These are phyloP conservation scores for Onychomys torridus DNA, from an alignment of 2,797 vertebrate genomes.

Conservation along the genomic window DNA sequence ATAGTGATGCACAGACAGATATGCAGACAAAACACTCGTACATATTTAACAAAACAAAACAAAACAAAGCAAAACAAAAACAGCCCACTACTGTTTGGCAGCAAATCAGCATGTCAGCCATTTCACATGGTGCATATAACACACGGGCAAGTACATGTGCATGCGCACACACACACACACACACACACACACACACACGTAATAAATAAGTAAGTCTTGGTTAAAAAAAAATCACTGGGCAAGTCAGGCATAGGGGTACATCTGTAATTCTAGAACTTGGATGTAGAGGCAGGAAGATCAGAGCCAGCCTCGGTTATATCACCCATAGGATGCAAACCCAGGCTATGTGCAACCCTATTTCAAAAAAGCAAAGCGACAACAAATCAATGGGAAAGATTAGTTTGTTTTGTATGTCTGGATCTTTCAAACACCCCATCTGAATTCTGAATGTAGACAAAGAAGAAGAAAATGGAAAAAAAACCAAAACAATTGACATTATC, in stretches of 20 bases:
- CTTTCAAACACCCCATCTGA: constrained; percentile 82
- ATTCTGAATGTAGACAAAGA: constrained; percentile 87
- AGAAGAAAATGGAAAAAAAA: constrained; percentile 61
- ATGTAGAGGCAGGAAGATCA: background rate
- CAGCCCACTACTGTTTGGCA: background rate
- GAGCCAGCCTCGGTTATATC: background rate
- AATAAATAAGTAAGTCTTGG: constrained; percentile 87
- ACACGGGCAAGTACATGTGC: background rate
- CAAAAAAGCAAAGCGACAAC: background rate
- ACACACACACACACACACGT: background rate
- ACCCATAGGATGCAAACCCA: background rate
- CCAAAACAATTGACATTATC: background rate
- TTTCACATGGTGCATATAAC: background rate
- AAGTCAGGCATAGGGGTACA: constrained; percentile 9
- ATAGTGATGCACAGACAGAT: background rate
- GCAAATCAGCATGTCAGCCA: background rate
- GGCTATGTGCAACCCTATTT: background rate
- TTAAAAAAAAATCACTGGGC: constrained; percentile 81
- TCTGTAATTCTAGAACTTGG: background rate
- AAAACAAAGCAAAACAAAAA: background rate
- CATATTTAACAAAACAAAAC: background rate
- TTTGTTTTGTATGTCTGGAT: constrained; percentile 81
- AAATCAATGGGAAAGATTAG: constrained; percentile 62
- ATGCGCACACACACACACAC: background rate
- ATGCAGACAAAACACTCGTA: background rate